These are phyloP conservation scores for Denticeps clupeoides DNA, from an alignment of 2,797 vertebrate species.

Conservation along the genomic window DNA sequence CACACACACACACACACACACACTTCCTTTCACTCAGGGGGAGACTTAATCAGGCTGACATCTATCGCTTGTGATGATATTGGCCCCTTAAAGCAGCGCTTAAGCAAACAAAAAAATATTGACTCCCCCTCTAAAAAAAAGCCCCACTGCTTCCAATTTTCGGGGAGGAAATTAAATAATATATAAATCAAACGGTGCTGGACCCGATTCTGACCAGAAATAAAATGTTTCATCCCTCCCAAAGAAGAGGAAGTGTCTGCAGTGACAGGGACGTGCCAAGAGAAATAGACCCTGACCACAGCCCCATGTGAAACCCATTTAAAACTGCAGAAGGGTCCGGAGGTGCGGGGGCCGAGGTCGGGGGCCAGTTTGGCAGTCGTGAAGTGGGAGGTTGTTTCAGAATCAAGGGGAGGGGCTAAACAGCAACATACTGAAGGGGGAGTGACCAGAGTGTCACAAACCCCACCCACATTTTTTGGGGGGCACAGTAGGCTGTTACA, in stretches of 20 bases:
- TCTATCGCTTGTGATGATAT: slow-evolving; percentile 55
- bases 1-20: not conserved
- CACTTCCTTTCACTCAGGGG: slow-evolving; percentile 39
- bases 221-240: slow-evolving; percentile 76
- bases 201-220: slow-evolving; percentile 64
- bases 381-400: no score
- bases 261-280: slow-evolving; percentile 67
- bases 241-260: slow-evolving; percentile 76
- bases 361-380: no score
- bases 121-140: slow-evolving; percentile 53
- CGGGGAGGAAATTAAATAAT: slow-evolving; percentile 84
- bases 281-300: slow-evolving; percentile 81
- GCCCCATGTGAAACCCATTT: slow-evolving; percentile 81
- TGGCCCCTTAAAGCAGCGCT: slow-evolving; percentile 56
- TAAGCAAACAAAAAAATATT: slow-evolving; percentile 66
- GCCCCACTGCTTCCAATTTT: slow-evolving; percentile 70
- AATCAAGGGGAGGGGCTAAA: slow-evolving; percentile 54
- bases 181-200: slow-evolving; percentile 70
- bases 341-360: slow-evolving; percentile 35
- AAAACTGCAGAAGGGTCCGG: slow-evolving; percentile 57
- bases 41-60: slow-evolving; percentile 53
- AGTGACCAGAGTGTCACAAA: no score
- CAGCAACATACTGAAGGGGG: not conserved
- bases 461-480: no score
- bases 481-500: no score